Evolutionary conservation across 2,113 vertebrate species (phyloP).

Genomic region (Cercopithecus mona): DNA sequence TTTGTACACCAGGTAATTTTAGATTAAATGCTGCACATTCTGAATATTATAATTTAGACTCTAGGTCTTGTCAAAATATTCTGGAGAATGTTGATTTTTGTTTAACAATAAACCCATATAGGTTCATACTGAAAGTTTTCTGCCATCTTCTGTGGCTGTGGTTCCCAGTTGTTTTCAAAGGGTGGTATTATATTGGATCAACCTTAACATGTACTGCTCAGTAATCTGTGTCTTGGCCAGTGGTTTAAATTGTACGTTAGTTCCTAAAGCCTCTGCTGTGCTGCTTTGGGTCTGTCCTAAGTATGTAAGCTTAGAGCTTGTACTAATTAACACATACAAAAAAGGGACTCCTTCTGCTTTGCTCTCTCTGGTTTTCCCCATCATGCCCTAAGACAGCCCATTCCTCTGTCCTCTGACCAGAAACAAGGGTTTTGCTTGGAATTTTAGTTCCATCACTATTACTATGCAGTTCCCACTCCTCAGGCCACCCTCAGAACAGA

Average conservation of each 20-base stretch:
- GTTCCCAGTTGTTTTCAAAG: neutral
- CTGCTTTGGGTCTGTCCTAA: neutral
- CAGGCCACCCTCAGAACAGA: neutral
- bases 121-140: neutral
- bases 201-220: neutral
- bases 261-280: neutral
- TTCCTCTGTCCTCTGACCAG: neutral
- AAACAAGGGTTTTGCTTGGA: neutral
- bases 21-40: neutral
- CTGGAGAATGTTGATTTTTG: neutral
- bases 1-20: neutral
- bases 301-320: neutral
- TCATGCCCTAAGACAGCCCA: neutral
- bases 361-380: neutral
- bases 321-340: neutral
- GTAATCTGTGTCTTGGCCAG: neutral
- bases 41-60: neutral
- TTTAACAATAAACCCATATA: neutral
- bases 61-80: neutral
- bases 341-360: neutral
- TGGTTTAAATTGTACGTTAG: neutral
- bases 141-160: neutral
- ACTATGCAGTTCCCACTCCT: neutral
- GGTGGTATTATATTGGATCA: neutral
- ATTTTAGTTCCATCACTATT: neutral